Evolutionary conservation across 1,140 invertebrate species (phyloP), one percentile per base, ranked within the genome.

Genomic region (Drosophila willistoni): DNA sequence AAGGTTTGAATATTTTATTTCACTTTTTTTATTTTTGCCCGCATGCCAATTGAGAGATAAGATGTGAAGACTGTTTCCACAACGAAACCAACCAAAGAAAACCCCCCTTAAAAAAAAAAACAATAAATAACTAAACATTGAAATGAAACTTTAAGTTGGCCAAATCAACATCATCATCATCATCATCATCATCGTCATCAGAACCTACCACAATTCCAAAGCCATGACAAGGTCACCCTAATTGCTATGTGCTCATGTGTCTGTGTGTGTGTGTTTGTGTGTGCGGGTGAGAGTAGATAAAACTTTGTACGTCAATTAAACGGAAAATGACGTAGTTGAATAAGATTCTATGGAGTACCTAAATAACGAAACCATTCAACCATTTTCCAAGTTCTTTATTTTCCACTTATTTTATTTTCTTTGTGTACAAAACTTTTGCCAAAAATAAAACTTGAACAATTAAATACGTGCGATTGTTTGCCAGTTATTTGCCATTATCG

Each of bases 1-100:
- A 69, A 66, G 79, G 71, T 69, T 76, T 86, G 75, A 86, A 86
- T 81, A 76, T 86, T 86, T 86, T 81, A 86, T 82, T 77, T 51
- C 12, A 22, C 12, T 12, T 51, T 12, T 51, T 73, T 51, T 51
- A 22, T 22, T 51, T 51, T 73, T 54, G 68, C 41, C 69, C 70
- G 73, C 68, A 71, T 72, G 83, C 72, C 76, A 82, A 81, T 79
- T 82, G 81, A 64, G 73, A 68, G 83, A 86, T 86, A 82, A 86
- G 79, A 70, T 65, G 42, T 54, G 51, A 77, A 69, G 59, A 64
- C 57, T 64, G 61, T 68, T 61, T 64, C 59, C 47, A 29, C 55
- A 47, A 73, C 44, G 61, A n/a, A 67, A 42, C 39, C 36, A 34
- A 34, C 7, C 4, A 29, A 14, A 34, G 33, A 71, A 39, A 36